These are phyloP conservation scores for Pharmacophagus antenor DNA, from an alignment of 2,888 invertebrate species.

Conservation along the genomic window DNA sequence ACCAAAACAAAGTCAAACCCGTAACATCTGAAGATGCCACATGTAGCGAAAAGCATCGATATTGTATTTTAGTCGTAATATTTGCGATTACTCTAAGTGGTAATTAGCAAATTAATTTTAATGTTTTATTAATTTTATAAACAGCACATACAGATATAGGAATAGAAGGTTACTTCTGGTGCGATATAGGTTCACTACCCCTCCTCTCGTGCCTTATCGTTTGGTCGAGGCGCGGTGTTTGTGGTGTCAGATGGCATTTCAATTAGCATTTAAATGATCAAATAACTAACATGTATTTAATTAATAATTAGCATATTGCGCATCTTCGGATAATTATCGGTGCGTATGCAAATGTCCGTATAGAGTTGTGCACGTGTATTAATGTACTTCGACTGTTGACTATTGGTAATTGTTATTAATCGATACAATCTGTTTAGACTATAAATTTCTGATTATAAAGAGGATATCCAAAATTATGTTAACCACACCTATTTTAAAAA, in stretches of 20 bases:
- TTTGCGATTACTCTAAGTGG: too few species aligned
- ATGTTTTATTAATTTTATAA: too few species aligned
- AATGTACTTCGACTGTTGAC: conserved; percentile 15
- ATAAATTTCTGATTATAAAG: background rate
- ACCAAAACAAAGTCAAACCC: too few species aligned
- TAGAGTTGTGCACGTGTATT: background rate
- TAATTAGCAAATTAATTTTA: too few species aligned
- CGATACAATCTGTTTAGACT: background rate
- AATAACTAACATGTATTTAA: conserved; percentile 24
- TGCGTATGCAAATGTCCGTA: conserved; percentile 21
- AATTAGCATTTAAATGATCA: conserved; percentile 29
- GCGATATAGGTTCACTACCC: background rate
- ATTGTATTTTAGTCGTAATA: too few species aligned
- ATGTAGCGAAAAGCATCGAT: too few species aligned
- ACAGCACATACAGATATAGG: too few species aligned
- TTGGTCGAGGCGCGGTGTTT: background rate
- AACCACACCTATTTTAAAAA: too few species aligned
- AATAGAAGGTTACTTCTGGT: background rate
- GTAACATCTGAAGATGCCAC: too few species aligned
- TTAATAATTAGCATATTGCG: conserved; percentile 26
- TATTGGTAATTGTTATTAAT: conserved; percentile 24
- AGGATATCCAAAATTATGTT: too few species aligned
- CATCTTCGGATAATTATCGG: conserved; percentile 26
- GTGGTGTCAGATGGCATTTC: conserved; percentile 21
- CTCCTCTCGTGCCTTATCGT: background rate